phyloP scores from a whole-genome alignment of 2,797 vertebrate species.

The Propithecus deckenii region DNA sequence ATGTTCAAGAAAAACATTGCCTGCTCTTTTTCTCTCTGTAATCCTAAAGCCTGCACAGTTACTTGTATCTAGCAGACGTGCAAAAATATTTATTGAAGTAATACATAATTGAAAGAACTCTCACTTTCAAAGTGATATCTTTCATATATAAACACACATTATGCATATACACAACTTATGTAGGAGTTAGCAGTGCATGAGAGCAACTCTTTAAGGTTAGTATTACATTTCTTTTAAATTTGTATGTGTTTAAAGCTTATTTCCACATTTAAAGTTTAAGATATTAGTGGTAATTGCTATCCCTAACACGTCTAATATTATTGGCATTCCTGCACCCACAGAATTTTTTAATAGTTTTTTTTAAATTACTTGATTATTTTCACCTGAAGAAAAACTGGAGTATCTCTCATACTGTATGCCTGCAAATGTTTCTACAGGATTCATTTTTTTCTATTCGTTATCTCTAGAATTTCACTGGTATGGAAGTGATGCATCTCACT shows the following conservation, averaged over 20 bases:
- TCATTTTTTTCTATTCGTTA: neutral
- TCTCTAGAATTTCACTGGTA: neutral
- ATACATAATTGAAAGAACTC: neutral
- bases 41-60: neutral
- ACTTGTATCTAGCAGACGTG: neutral
- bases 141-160: neutral
- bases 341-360: neutral
- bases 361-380: neutral
- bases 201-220: neutral
- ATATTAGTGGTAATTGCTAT: neutral
- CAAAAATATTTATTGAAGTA: neutral
- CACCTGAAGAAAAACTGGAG: neutral
- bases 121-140: neutral
- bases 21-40: neutral
- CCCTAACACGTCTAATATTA: neutral
- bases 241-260: neutral
- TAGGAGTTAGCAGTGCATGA: neutral
- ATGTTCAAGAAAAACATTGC: neutral
- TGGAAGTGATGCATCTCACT: neutral
- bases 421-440: neutral
- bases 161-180: neutral
- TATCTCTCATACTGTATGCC: neutral
- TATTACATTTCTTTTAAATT: neutral
- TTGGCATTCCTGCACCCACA: neutral
- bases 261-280: neutral